Base-by-base conservation (phyloP, 1,140 invertebrate genomes). In the Thereuonema tuberculata region DNA sequence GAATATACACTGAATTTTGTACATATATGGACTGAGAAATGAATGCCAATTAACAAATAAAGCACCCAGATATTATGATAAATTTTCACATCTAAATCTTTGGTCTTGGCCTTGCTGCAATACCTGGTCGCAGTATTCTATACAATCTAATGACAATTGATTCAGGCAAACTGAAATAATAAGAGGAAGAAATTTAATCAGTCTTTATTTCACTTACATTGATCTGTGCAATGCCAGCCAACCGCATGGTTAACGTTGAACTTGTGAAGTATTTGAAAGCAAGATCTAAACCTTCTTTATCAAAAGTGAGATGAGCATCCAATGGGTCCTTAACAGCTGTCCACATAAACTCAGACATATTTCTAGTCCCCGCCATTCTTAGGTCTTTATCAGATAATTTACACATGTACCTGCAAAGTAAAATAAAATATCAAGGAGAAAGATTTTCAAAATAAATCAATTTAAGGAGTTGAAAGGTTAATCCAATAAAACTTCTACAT, bases 261-360 rank as follows among this genome's bases (percentile, higher is more conserved):
- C 89, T 92, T 49, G 85, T 92, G 69, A 96, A 95, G 73, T 94
- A 95, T 72, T 96, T 96, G 69, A 93, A 93, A 21, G 92, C 91
- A 60, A 95, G 73, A 62, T 90, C 84, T 25, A 97, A 72, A 1
- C 91, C 92, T 72, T 95, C 91, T 17, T 80, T 78, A 73, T 96
- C 93, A 71, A 93, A 92, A 2, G 83, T 83, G 27, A 89, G 74
- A 23, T 88, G 87, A 0, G 87, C 82, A 70, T 93, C 89, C 31
- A 92, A 75, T 1, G 89, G 88, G 76, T 94, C 90, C 68, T 93
- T 93, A 9, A 93, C 85, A 1, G 89, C 87, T 63, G 85, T 87
- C 90, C 90, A 93, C 81, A 94, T 91, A 67, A 92, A 89, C 77
- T 96, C 89, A 82, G 89, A 90, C 87, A 95, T 93, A 63, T 87